Evolutionary conservation across 2,113 vertebrate species (phyloP).

Genomic region (Misgurnus anguillicaudatus): DNA sequence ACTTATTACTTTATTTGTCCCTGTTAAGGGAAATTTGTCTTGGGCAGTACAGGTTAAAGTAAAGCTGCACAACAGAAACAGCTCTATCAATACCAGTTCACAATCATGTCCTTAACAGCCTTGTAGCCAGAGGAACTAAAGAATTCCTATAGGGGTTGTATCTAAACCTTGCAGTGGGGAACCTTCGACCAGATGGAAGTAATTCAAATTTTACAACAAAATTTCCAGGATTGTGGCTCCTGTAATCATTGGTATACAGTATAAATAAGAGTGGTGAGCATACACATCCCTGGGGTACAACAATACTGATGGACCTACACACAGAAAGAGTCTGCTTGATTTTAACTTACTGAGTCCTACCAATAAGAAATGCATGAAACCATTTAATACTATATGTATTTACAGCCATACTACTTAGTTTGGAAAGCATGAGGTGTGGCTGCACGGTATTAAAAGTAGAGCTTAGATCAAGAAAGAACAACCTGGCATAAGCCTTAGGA

Average conservation of each 20-base stretch:
- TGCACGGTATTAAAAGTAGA: background rate
- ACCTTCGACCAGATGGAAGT: too few species aligned
- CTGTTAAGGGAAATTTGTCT: too few species aligned
- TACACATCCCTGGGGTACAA: background rate
- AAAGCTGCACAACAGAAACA: too few species aligned
- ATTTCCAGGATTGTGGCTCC: background rate
- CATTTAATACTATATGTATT: background rate
- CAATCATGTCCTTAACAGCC: too few species aligned
- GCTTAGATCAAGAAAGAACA: background rate
- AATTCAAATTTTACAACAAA: background rate
- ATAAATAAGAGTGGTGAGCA: background rate
- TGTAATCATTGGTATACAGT: background rate
- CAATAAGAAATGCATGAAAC: background rate
- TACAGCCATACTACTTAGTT: background rate
- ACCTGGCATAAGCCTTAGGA: background rate
- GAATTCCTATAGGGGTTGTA: too few species aligned
- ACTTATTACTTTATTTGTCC: too few species aligned
- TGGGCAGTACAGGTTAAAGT: too few species aligned
- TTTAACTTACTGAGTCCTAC: background rate
- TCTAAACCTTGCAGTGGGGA: too few species aligned
- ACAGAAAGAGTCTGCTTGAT: background rate
- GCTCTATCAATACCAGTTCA: too few species aligned
- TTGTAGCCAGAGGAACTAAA: too few species aligned
- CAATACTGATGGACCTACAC: background rate
- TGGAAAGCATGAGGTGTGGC: background rate